Conservation (phyloP, 2,113 vertebrate species). For the Chaenogobius annularis region DNA sequence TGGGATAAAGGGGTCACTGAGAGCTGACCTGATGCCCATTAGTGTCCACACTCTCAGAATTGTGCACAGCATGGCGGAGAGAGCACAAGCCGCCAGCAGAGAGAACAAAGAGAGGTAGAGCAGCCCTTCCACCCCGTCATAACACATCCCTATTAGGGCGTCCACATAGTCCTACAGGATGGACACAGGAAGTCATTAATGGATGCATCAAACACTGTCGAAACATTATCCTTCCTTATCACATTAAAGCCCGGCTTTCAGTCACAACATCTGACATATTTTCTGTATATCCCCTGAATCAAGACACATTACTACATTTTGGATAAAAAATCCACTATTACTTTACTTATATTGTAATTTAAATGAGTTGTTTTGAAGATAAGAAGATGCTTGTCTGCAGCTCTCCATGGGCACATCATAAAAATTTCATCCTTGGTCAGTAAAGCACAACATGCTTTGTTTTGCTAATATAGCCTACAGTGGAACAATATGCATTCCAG, state of each 20-base stretch:
- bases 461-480: neutral
- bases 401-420: neutral
- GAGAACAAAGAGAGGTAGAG: conserved; percentile 93
- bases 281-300: neutral
- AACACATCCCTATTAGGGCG: conserved; percentile 88
- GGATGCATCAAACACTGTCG: neutral
- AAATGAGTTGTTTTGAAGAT: neutral
- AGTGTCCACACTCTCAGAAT: conserved; percentile 81
- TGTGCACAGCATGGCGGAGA: conserved; percentile 84
- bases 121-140: conserved; percentile 91
- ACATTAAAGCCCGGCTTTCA: neutral
- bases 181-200: conserved; percentile 11
- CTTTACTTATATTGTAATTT: neutral
- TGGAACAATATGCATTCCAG: neutral
- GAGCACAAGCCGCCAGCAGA: conserved; percentile 83
- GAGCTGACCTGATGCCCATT: conserved; percentile 79
- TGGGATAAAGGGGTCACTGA: conserved; percentile 38
- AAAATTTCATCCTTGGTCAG: conserved; percentile 1
- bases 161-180: conserved; percentile 89
- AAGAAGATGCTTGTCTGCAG: neutral
- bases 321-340: neutral
- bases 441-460: conserved; percentile 2
- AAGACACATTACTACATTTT: neutral
- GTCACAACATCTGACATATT: neutral
- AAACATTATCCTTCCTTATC: neutral